A percentile compares a stretch with the other conserved stretches of the same genome.
These are phyloP conservation scores for Euborellia annulipes DNA, from an alignment of 1,140 invertebrate species.

Conservation along the genomic window DNA sequence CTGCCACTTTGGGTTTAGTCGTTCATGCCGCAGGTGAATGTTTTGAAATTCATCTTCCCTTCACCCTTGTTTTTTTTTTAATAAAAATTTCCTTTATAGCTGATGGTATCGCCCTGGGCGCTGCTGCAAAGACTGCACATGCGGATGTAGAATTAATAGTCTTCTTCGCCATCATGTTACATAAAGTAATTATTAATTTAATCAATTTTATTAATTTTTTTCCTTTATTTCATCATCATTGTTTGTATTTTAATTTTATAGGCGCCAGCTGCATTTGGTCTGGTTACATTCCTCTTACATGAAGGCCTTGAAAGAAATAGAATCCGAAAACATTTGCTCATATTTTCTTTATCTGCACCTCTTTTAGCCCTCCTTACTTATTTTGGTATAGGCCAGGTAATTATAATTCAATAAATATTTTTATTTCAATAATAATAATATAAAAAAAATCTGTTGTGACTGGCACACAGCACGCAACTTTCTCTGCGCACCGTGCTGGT, in stretches of 20 bases:
- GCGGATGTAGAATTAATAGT: constrained; percentile 95
- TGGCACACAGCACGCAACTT: too few species aligned
- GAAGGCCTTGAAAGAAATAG: constrained; percentile 79
- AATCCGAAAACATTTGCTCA: constrained; percentile 75
- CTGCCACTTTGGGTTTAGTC: constrained; percentile 88
- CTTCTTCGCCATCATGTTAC: constrained; percentile 96
- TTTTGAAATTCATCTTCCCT: constrained; percentile 5
- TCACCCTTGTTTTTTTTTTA: constrained; percentile 3
- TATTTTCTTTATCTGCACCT: constrained; percentile 89
- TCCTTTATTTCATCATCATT: too few species aligned
- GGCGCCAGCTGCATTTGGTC: constrained; percentile 94
- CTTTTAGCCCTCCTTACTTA: constrained; percentile 81
- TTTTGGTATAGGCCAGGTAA: constrained; percentile 79
- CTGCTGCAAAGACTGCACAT: constrained; percentile 86
- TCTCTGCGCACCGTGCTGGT: too few species aligned
- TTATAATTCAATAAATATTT: constrained; percentile 36
- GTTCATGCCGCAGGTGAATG: constrained; percentile 84
- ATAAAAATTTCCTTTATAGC: constrained; percentile 37
- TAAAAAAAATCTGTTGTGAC: too few species aligned
- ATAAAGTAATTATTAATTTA: constrained; percentile 51
- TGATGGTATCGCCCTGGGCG: constrained; percentile 92
- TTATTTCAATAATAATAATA: too few species aligned
- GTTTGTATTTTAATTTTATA: too few species aligned
- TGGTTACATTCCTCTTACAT: constrained; percentile 91
- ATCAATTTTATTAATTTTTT: too few species aligned